These are phyloP conservation scores for Hassar affinis DNA, from an alignment of 2,113 vertebrate genomes.

Conservation along the genomic window DNA sequence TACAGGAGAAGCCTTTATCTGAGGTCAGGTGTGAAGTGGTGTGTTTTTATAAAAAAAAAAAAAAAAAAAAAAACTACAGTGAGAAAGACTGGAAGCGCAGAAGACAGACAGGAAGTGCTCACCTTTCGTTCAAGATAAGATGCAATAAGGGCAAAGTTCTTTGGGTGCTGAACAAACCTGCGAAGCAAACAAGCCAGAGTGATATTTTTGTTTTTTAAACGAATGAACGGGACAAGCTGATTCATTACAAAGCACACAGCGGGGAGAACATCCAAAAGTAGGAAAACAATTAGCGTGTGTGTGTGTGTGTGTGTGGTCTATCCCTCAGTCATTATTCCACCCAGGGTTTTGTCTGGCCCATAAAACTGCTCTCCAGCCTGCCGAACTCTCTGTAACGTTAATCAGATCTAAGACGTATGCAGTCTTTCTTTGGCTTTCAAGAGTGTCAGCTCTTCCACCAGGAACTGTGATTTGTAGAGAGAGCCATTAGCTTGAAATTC, in stretches of 20 bases:
- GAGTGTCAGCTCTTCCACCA: neutral
- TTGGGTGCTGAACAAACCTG: constrained; percentile 98
- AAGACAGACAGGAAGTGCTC: constrained; percentile 60
- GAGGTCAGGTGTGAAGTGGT: neutral
- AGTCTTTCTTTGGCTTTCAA: constrained; percentile 4
- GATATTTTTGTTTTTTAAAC: constrained; percentile 1
- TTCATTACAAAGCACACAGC: neutral
- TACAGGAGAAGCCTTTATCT: neutral
- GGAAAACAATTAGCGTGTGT: constrained; percentile 9
- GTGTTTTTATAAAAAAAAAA: neutral
- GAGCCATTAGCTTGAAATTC: neutral
- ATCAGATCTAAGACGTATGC: neutral
- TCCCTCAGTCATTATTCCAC: neutral
- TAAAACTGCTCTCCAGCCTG: neutral
- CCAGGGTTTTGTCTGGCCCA: constrained; percentile 3
- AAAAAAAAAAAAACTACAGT: neutral
- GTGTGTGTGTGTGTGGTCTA: neutral
- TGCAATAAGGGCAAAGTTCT: constrained; percentile 97
- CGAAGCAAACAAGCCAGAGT: constrained; percentile 18
- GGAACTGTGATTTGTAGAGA: constrained; percentile 3
- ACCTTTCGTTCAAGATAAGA: constrained; percentile 98
- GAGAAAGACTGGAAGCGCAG: neutral
- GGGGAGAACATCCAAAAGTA: neutral
- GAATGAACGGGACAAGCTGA: constrained; percentile 5
- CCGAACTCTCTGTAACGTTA: neutral